Base-by-base conservation (phyloP, 2,888 invertebrate genomes). In the Lasioglossum marginatum region DNA sequence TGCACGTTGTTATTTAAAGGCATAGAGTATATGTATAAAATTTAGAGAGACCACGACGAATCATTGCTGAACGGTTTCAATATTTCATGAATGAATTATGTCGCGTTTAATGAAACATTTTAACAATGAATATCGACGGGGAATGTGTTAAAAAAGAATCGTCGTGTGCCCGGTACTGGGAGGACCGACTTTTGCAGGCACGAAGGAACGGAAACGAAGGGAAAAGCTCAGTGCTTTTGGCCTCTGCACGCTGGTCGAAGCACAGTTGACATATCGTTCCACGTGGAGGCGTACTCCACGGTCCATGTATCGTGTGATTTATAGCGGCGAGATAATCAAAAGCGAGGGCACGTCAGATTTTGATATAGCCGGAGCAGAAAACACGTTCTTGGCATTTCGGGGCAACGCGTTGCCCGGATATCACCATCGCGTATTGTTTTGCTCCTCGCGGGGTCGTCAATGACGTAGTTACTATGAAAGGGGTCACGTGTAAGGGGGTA, bases 401-500 rank as follows among this genome's bases (percentile, higher is more conserved):
- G n/a, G 72, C 60, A 81, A 73, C 81, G 79, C 83, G 87, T 92
- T 91, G 89, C 19, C 91, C 91, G 88, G 91, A 88, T 92, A 88
- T 80, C 66, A 37, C n/a, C 45, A 31, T 86, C 88, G 85, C 71
- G 82, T 92, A 89, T 92, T 93, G 89, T 91, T 91, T 89, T 90
- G 92, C 89, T 68, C 12, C 68, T 77, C 83, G 82, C 86, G 90
- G 91, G 93, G 93, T 93, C 92, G 92, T 31, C 77, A 92, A 92
- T 90, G 86, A 90, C 93, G n/a, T n/a, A n/a, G n/a, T n/a, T n/a
- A n/a, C n/a, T n/a, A n/a, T n/a, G n/a, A n/a, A n/a, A n/a, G n/a
- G n/a, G n/a, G 93, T 95, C 94, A 94, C 93, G 92, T 93, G 93
- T 86, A 91, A 88, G 92, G 94, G 94, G 94, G 94, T 94, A 94